Evolutionary conservation across 2,888 invertebrate genomes (phyloP), one percentile per base, ranked within the genome.

Genomic region (Hipparchia sbordonii): DNA sequence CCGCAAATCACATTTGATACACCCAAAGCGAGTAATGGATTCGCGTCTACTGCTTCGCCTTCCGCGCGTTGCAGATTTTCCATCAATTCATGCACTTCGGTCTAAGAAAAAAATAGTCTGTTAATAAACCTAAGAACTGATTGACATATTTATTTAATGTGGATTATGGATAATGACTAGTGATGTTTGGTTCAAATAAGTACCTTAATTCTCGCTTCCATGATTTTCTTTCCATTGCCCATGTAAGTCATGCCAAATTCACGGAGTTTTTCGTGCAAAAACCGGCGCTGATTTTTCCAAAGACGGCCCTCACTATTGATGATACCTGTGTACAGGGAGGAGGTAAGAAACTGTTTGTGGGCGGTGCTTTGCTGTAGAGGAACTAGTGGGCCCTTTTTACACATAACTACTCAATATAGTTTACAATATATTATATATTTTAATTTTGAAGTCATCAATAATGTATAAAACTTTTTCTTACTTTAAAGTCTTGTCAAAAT

Each of bases 1-100:
- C 97, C 97, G 88, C 98, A 98, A 79, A 98, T 98, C 5, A 98
- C 98, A 89, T 98, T 98, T 83, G 97, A 97, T 78, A 98, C 96
- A 51, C 97, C 96, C 78, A 97, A 95, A 59, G 97, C 96, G 69
- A 98, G 95, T 33, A 96, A 92, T 8, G 96, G 96, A 70, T 97
- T 97, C 71, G 97, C 91, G 83, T 97, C 96, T 59, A 96, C 95
- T 0, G 97, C 95, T 54, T 95, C 93, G n/a, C 96, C 96, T 76
- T 95, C 95, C 70, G 95, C 92, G 6, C 94, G 92, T 71, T 95
- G 95, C 73, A 98, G 85, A 71, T 95, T 95, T 54, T 94, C 91
- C 67, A 98, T 94, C 78, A 97, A 95, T 76, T 96, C 95, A 79
- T 96, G 94, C 2, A 98, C 97, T 93, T 98, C 98, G 74, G 92